These are phyloP conservation scores for Carterocephalus palaemon DNA, from an alignment of 2,888 invertebrate genomes.

Conservation along the genomic window DNA sequence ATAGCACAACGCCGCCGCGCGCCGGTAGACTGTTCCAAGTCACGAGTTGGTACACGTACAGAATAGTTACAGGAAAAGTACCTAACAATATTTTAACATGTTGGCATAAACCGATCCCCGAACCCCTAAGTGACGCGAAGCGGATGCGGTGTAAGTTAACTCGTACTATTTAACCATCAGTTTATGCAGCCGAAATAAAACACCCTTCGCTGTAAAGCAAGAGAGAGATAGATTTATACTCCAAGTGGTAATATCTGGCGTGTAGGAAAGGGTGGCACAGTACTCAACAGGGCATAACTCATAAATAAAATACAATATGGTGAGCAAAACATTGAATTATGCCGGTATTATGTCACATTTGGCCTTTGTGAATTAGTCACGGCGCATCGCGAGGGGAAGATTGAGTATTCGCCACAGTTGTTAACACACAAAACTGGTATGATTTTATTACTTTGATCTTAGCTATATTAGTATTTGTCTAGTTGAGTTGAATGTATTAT, in stretches of 20 bases:
- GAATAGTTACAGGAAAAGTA: too few relatives aligned
- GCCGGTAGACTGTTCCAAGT: too few relatives aligned
- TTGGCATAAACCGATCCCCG: constrained; percentile 48
- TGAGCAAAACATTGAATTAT: constrained; percentile 80
- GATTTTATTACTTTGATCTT: constrained; percentile 49
- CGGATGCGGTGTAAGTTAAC: constrained; percentile 76
- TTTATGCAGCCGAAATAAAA: constrained; percentile 68
- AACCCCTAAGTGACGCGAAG: constrained; percentile 71
- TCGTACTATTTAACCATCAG: constrained; percentile 77
- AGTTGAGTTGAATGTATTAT: too few relatives aligned
- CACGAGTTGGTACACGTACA: too few relatives aligned
- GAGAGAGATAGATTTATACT: constrained; percentile 49
- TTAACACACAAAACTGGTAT: constrained; percentile 51
- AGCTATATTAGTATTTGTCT: too few relatives aligned
- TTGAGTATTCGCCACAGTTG: constrained; percentile 59
- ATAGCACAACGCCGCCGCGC: too few relatives aligned
- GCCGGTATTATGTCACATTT: constrained; percentile 79
- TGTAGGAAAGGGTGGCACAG: constrained; percentile 45
- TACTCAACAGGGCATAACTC: constrained; percentile 72
- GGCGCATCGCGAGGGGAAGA: constrained; percentile 60
- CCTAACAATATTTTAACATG: constrained; percentile 8
- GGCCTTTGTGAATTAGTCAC: constrained; percentile 77
- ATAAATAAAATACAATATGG: constrained; percentile 81
- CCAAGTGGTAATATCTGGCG: constrained; percentile 20
- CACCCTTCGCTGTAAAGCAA: constrained; percentile 51